Percentiles rank a stretch among this genome's conserved stretches.
These are phyloP conservation scores for Eupeodes luniger DNA, from an alignment of 2,888 invertebrate genomes.

Conservation along the genomic window DNA sequence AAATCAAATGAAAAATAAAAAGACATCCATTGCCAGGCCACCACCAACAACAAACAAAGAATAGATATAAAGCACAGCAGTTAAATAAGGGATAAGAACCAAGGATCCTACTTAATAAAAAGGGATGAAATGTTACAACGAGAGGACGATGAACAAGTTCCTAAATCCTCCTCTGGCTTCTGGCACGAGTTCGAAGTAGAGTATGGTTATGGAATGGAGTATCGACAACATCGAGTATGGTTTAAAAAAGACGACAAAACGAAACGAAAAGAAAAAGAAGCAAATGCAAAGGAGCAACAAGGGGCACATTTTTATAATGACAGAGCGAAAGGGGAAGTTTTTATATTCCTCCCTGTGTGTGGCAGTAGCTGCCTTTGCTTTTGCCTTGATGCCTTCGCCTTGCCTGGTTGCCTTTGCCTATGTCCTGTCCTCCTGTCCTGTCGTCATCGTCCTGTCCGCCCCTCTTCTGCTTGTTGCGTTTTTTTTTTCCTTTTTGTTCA, in stretches of 20 bases:
- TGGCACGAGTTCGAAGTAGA: background rate
- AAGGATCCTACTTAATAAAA: conserved; percentile 75
- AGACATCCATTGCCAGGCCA: conserved; percentile 33
- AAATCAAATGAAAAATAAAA: background rate
- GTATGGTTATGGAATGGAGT: background rate
- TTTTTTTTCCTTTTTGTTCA: conserved; percentile 33
- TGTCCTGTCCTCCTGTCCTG: background rate
- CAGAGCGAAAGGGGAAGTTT: conserved; percentile 71
- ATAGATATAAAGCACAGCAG: conserved; percentile 61
- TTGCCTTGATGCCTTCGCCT: conserved; percentile 1
- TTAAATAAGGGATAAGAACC: conserved; percentile 69
- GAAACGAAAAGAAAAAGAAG: background rate
- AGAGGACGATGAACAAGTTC: conserved; percentile 64
- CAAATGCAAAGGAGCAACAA: conserved; percentile 71
- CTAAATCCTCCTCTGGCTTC: conserved; percentile 25
- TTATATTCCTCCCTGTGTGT: conserved; percentile 25
- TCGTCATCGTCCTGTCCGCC: conserved; percentile 30
- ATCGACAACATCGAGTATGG: background rate
- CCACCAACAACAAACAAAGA: conserved; percentile 58
- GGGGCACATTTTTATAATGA: conserved; percentile 72
- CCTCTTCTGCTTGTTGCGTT: conserved; percentile 68
- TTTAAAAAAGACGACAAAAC: conserved; percentile 11
- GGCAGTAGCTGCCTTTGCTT: background rate
- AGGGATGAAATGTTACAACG: conserved; percentile 63
- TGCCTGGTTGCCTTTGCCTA: background rate